Percentiles rank a stretch among this genome's conserved stretches.
These are phyloP conservation scores for Melanotaenia boesemani DNA, from an alignment of 2,797 vertebrate genomes.

Conservation along the genomic window DNA sequence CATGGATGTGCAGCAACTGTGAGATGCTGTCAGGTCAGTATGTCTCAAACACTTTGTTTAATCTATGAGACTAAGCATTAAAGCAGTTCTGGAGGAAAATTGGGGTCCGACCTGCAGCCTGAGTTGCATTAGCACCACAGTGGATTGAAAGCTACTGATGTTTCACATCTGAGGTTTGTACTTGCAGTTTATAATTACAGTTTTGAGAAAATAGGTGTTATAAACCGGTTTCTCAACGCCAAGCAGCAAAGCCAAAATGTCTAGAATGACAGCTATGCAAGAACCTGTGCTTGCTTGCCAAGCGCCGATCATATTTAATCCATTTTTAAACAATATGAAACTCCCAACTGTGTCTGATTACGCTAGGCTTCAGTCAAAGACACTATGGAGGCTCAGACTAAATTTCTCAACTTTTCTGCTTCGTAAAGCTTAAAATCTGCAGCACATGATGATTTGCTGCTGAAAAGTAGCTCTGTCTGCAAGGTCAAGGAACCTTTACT, in stretches of 20 bases:
- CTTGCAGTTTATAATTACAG: not conserved
- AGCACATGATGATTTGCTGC: conserved; percentile 42
- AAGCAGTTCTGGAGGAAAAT: too few relatives aligned
- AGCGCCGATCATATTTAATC: conserved; percentile 1
- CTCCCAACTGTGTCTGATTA: not conserved
- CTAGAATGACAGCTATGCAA: conserved; percentile 60
- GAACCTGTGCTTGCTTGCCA: conserved; percentile 22
- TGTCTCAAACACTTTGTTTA: conserved; percentile 27
- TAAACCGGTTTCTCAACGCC: conserved; percentile 52
- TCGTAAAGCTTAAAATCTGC: conserved; percentile 1
- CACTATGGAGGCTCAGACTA: too few relatives aligned
- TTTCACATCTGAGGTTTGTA: not conserved
- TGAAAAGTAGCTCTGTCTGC: conserved; percentile 61
- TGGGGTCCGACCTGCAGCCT: too few relatives aligned
- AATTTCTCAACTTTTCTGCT: conserved; percentile 3
- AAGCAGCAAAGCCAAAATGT: conserved; percentile 24
- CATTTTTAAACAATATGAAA: conserved; percentile 14
- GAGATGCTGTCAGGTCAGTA: too few relatives aligned
- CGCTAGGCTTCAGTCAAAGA: not conserved
- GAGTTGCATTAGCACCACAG: not conserved
- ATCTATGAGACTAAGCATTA: conserved; percentile 32
- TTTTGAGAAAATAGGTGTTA: conserved; percentile 11
- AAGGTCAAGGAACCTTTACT: conserved; percentile 76
- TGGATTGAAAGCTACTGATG: not conserved
- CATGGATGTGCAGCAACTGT: too few relatives aligned